Evolutionary conservation across 2,797 vertebrate genomes (phyloP).

Genomic region (Hirundo rustica): DNA sequence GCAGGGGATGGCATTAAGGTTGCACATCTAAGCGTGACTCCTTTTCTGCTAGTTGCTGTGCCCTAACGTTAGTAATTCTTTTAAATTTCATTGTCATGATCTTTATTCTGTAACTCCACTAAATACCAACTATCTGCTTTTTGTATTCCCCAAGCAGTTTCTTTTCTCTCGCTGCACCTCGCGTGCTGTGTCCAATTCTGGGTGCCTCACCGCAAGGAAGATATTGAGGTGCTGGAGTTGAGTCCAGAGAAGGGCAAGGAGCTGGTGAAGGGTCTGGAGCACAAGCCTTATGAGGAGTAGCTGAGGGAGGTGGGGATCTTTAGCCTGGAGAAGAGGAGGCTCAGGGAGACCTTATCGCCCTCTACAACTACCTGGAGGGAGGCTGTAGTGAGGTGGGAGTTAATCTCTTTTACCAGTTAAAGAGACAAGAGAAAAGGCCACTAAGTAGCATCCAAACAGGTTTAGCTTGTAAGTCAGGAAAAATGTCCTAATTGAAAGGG

Average conservation of each 20-base stretch:
- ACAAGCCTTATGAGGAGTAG: accelerated
- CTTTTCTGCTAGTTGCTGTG: not conserved
- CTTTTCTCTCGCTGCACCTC: not conserved
- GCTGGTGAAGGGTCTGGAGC: not conserved
- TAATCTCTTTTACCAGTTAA: not conserved
- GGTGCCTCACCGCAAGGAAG: not conserved
- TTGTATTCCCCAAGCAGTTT: not conserved
- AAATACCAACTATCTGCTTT: not conserved
- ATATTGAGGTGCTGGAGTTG: accelerated
- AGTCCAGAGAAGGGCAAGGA: not conserved
- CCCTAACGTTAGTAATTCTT: not conserved
- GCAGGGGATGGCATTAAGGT: not conserved
- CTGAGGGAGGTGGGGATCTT: not conserved
- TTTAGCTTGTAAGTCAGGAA: not conserved
- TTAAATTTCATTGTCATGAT: not conserved
- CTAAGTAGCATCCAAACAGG: not conserved
- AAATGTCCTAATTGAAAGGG: not conserved
- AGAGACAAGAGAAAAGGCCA: not conserved
- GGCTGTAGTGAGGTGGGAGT: not conserved
- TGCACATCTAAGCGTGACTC: not conserved
- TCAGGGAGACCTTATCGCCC: not conserved
- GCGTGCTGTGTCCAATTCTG: not conserved
- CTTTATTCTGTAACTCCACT: not conserved
- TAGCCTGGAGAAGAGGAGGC: not conserved
- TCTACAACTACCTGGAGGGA: not conserved